A percentile compares a stretch with the other conserved stretches of the same genome.
Evolutionary conservation across 2,888 invertebrate species (phyloP).

Genomic region (Agelastica alni): DNA sequence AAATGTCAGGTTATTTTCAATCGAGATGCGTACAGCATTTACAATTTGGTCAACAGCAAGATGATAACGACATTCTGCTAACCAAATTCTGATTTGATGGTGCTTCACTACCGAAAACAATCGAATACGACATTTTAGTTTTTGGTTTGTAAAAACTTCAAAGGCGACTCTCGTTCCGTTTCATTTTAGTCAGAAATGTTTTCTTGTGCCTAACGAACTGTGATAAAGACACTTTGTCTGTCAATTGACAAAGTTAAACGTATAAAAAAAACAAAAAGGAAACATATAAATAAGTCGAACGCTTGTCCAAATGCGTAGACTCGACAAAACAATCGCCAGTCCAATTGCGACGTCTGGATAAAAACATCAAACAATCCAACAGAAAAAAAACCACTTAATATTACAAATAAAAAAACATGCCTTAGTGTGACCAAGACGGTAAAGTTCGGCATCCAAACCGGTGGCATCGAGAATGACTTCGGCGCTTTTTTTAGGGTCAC

Average conservation of each 20-base stretch:
- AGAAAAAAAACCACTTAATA: constrained; percentile 26
- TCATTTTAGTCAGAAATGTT: too few relatives aligned
- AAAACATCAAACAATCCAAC: not conserved
- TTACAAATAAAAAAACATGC: constrained; percentile 80
- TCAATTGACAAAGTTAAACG: constrained; percentile 13
- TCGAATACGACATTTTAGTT: too few relatives aligned
- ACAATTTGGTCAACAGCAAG: too few relatives aligned
- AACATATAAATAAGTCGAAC: not conserved
- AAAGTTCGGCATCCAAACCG: constrained; percentile 87
- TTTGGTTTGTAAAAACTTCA: too few relatives aligned
- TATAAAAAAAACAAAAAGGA: not conserved
- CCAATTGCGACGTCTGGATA: constrained; percentile 1
- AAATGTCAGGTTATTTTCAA: too few relatives aligned
- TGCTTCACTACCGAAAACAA: too few relatives aligned
- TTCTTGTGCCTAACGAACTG: too few relatives aligned
- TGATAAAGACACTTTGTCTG: constrained; percentile 12
- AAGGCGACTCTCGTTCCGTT: too few relatives aligned
- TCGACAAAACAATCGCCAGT: constrained; percentile 15
- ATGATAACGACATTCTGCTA: too few relatives aligned
- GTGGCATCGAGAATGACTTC: constrained; percentile 80
- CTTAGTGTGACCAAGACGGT: constrained; percentile 98
- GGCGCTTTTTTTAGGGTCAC: constrained; percentile 82
- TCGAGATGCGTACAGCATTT: too few relatives aligned
- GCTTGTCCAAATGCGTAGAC: not conserved
- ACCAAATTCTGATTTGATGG: too few relatives aligned